phyloP scores from a whole-genome alignment of 2,888 invertebrate genomes.

The Luffia ferchaultella region DNA sequence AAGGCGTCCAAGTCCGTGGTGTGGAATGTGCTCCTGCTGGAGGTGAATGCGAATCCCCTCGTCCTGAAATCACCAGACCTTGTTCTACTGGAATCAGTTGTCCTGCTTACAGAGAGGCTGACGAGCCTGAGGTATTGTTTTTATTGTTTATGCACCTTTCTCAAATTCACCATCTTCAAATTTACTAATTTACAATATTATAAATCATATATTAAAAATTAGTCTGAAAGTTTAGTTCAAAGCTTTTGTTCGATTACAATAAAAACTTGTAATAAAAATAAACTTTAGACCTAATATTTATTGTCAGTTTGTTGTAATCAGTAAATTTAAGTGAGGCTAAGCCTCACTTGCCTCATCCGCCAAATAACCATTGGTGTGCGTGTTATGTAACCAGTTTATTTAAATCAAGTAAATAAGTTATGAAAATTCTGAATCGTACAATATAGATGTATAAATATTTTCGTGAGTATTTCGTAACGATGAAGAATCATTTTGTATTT shows the following conservation, averaged over 20 bases:
- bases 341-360: too few species aligned
- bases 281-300: not conserved
- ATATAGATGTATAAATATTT: too few species aligned
- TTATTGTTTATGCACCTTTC: not conserved
- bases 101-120: conserved; percentile 53
- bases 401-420: too few species aligned
- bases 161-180: too few species aligned
- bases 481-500: too few species aligned
- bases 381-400: too few species aligned
- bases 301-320: too few species aligned
- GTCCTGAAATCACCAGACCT: conserved; percentile 74
- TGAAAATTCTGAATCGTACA: too few species aligned
- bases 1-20: conserved; percentile 82
- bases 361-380: too few species aligned
- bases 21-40: conserved; percentile 80
- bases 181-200: not conserved
- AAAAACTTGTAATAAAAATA: not conserved
- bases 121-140: conserved; percentile 43
- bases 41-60: conserved; percentile 72
- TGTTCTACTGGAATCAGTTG: conserved; percentile 81
- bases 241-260: not conserved
- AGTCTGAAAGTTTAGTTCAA: not conserved
- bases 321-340: too few species aligned
- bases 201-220: not conserved
- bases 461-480: too few species aligned